phyloP scores from a whole-genome alignment of 2,113 vertebrate genomes.

The Polyodon spathula region DNA sequence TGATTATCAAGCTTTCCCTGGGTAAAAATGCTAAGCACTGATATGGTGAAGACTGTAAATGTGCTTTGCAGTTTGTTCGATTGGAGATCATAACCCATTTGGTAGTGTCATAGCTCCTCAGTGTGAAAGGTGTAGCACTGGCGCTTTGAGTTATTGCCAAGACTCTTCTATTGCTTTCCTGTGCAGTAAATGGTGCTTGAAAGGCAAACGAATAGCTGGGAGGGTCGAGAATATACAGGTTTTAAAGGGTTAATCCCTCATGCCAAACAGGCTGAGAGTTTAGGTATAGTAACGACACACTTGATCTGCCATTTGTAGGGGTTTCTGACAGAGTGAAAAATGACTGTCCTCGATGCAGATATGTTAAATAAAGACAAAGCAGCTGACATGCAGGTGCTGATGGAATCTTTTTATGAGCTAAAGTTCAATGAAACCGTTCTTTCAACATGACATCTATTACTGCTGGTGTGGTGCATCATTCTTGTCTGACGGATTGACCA shows the following conservation, averaged over 20 bases:
- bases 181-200: slow-evolving; percentile 58
- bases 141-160: neutral
- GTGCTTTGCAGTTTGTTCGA: too few species aligned
- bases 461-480: slow-evolving; percentile 8
- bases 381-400: slow-evolving; percentile 18
- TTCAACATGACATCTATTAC: slow-evolving; percentile 24
- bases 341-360: slow-evolving; percentile 30
- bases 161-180: slow-evolving; percentile 21
- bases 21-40: too few species aligned
- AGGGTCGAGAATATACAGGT: slow-evolving; percentile 1
- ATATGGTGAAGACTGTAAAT: too few species aligned
- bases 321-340: slow-evolving; percentile 31
- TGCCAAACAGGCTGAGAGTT: slow-evolving; percentile 35
- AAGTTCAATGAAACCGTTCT: slow-evolving; percentile 22
- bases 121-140: too few species aligned
- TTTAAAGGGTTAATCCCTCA: slow-evolving; percentile 52
- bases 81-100: too few species aligned
- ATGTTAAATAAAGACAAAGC: slow-evolving; percentile 33
- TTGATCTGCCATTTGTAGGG: slow-evolving; percentile 20
- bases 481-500: neutral
- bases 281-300: slow-evolving; percentile 47
- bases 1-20: too few species aligned
- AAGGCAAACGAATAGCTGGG: slow-evolving; percentile 47
- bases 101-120: too few species aligned
- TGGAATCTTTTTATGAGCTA: slow-evolving; percentile 18